A percentile compares a stretch with the other conserved stretches of the same genome.
Conservation (phyloP, 1,140 invertebrate species). For the Yoshiicerus persimilis region DNA sequence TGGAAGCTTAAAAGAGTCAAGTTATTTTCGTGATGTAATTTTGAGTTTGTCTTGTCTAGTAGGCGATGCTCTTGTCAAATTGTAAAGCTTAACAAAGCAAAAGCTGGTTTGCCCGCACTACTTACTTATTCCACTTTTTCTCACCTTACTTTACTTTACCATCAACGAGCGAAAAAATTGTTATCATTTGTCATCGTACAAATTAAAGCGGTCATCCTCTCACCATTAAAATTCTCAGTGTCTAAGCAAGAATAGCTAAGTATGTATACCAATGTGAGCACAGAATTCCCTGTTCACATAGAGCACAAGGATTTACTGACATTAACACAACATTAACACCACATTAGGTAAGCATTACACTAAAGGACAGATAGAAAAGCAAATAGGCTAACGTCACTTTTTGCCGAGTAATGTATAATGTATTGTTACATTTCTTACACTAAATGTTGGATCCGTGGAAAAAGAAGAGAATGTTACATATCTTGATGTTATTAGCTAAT, state of each 20-base stretch:
- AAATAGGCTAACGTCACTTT: neutral
- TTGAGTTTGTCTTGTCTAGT: neutral
- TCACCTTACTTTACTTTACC: neutral
- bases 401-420: neutral
- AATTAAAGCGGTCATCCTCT: conserved; percentile 24
- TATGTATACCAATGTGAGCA: too few relatives aligned
- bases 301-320: neutral
- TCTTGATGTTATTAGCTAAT: neutral
- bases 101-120: neutral
- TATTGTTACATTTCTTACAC: neutral
- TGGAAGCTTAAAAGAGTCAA: too few relatives aligned
- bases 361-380: neutral
- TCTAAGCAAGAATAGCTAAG: neutral
- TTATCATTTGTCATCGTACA: conserved; percentile 28
- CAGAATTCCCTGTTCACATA: too few relatives aligned
- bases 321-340: neutral
- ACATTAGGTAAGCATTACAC: neutral
- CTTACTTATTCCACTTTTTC: conserved; percentile 5
- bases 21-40: neutral
- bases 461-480: neutral
- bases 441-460: neutral
- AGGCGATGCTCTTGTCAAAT: neutral
- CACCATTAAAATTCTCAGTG: neutral
- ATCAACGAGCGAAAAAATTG: neutral
- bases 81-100: neutral